Evolutionary conservation across 2,888 invertebrate genomes (phyloP).

Genomic region (Schrankia costaestrigalis): DNA sequence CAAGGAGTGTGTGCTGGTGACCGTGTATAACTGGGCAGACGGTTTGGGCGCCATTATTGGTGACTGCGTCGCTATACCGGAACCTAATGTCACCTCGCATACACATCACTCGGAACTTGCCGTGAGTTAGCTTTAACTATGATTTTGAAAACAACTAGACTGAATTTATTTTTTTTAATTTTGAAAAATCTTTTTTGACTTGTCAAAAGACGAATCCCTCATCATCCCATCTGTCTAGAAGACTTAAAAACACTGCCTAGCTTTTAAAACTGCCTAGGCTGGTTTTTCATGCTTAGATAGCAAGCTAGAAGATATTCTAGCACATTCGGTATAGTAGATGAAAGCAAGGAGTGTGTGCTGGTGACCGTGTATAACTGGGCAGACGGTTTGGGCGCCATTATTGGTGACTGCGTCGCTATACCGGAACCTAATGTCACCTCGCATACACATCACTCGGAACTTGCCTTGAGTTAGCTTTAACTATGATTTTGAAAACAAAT

Average conservation of each 20-base stretch:
- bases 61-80: constrained; percentile 90
- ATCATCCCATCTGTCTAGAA: no score
- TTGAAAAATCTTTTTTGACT: no score
- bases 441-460: constrained; percentile 68
- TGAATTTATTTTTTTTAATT: no score
- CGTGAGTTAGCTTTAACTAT: constrained; percentile 40
- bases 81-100: constrained; percentile 84
- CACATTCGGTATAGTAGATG: constrained; percentile 90
- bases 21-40: constrained; percentile 91
- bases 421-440: constrained; percentile 86
- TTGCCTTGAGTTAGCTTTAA: constrained; percentile 39
- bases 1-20: constrained; percentile 86
- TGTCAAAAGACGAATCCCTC: no score
- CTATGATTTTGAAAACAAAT: no score
- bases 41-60: constrained; percentile 92
- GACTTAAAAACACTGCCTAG: no score
- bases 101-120: constrained; percentile 55
- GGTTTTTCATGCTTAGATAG: no score
- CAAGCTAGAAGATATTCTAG: constrained; percentile 67
- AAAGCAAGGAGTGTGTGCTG: constrained; percentile 84
- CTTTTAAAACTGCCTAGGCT: no score
- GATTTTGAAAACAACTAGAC: no score
- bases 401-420: constrained; percentile 91
- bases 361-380: constrained; percentile 93
- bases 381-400: constrained; percentile 89